Percentiles rank a stretch among this genome's conserved stretches.
Evolutionary conservation across 2,888 invertebrate species (phyloP).

Genomic region (Stomorhina lunata): DNA sequence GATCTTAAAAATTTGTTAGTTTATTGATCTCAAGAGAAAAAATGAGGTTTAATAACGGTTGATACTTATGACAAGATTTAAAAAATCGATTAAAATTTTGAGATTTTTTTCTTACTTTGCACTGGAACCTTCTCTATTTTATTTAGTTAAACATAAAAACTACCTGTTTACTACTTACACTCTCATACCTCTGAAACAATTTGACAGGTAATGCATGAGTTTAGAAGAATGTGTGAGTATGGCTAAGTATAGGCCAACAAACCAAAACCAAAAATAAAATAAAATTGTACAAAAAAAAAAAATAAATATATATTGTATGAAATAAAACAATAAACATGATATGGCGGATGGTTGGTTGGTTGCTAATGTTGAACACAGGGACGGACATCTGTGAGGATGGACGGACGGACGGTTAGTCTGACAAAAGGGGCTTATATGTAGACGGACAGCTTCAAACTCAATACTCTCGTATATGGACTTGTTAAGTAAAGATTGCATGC

Average conservation of each 20-base stretch:
- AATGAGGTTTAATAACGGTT: no score
- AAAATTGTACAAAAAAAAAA: conserved; percentile 9
- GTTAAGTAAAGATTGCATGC: conserved; percentile 55
- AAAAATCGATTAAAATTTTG: no score
- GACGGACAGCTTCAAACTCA: conserved; percentile 51
- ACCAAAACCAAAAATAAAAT: conserved; percentile 23
- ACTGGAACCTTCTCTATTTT: no score
- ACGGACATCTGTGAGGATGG: no score
- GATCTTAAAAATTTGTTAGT: no score
- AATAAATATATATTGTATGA: background rate
- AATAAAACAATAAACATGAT: conserved; percentile 39
- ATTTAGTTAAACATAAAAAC: no score
- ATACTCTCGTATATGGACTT: conserved; percentile 63
- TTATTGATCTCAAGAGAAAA: no score
- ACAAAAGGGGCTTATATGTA: no score
- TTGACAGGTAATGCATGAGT: background rate
- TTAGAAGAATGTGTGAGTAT: background rate
- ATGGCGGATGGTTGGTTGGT: conserved; percentile 42
- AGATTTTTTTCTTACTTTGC: no score
- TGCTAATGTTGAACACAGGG: no score
- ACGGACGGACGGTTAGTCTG: background rate
- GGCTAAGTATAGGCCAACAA: conserved; percentile 39
- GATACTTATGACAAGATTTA: no score
- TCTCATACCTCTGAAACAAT: background rate
- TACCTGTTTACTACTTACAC: conserved; percentile 41